phyloP scores from a whole-genome alignment of 2,113 vertebrate genomes.

The Struthidea cinerea region DNA sequence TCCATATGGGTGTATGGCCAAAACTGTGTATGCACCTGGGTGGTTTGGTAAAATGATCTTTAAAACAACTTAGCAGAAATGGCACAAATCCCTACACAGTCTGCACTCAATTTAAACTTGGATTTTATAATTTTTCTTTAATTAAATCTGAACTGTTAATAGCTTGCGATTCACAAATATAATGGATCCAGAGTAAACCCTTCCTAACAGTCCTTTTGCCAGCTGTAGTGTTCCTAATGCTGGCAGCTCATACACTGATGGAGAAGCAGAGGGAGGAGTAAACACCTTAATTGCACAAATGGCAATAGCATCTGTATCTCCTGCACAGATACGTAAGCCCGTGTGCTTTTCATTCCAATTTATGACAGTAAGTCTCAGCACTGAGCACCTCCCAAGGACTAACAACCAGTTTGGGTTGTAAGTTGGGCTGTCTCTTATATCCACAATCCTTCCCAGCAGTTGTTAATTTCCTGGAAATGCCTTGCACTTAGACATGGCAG shows the following conservation, averaged over 20 bases:
- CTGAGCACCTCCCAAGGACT: not conserved
- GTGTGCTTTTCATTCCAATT: not conserved
- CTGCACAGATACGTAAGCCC: not conserved
- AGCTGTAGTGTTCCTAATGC: not conserved
- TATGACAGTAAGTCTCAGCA: not conserved
- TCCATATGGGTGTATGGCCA: no score
- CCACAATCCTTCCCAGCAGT: not conserved
- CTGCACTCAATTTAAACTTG: not conserved
- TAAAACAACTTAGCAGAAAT: not conserved
- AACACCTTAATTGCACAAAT: not conserved
- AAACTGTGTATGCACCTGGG: not conserved
- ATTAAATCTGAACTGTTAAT: not conserved
- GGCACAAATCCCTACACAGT: not conserved
- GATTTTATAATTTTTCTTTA: not conserved
- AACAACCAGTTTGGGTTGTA: not conserved
- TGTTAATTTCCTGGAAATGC: conserved; percentile 4
- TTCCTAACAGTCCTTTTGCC: not conserved
- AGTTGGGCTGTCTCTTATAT: not conserved
- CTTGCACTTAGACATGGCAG: not conserved
- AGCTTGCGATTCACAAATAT: not conserved
- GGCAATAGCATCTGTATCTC: not conserved
- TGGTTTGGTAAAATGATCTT: not conserved
- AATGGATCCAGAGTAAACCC: not conserved
- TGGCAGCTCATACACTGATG: not conserved
- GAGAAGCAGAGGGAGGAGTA: not conserved